Evolutionary conservation across 2,888 invertebrate genomes (phyloP), one percentile per base, ranked within the genome.

Genomic region (Cataglyphis rosenhaueri): DNA sequence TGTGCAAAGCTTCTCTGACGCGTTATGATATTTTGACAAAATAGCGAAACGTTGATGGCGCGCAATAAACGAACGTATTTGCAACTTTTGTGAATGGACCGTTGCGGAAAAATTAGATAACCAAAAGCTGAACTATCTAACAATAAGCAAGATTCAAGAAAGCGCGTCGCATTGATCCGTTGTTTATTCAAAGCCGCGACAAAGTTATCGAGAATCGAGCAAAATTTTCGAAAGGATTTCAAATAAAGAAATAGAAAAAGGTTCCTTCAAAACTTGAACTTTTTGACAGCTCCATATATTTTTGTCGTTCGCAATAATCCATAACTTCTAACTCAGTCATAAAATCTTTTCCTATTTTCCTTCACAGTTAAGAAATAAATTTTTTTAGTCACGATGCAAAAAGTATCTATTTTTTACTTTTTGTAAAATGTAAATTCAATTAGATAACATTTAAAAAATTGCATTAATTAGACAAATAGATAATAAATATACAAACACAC

Each of bases 171-270:
- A 78, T 78, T 57, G 78, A 78, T 78, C 70, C 25, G 78, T 78
- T 78, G 78, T 78, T 78, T 78, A 78, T 78, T 59, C 59, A 21
- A 68, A 66, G 15, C 32, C 59, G 59, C 44, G 44, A 68, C 44
- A 44, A 35, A 21, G 32, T 55, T 57, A 3, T 32, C 18, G 59
- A 35, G 29, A 66, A 61, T 44, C 21, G 25, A 32, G 41, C 9
- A 59, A 76, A 70, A 78, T 78, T 78, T 70, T 61, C 21, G 18
- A 12, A 18, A 48, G 21, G 44, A 78, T 78, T 68, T 12, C 59
- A 35, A 18, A 35, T 59, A 35, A 59, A 29, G 55, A 41, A 1
- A 15, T 57, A 41, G 66, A 64, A 55, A 76, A 38, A 66, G 41
- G 12, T 21, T 66, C 12, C 21, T 41, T n/a, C 29, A 32, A 55